Evolutionary conservation across 2,888 invertebrate genomes (phyloP), one percentile per base, ranked within the genome.

Genomic region (Phragmatobia fuliginosa): DNA sequence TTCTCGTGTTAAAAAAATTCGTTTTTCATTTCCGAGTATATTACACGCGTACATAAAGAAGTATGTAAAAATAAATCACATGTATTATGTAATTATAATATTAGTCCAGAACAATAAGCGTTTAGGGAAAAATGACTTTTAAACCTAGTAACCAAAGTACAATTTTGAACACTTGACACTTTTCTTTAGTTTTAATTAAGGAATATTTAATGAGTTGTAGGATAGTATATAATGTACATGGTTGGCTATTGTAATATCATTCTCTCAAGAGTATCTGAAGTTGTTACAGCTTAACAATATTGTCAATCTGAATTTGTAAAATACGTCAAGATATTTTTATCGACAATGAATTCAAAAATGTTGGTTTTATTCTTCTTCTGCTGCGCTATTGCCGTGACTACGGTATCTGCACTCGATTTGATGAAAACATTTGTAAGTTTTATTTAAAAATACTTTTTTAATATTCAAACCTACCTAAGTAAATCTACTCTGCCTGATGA

Each of bases 391-490:
- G 62, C 66, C 8, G 58, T 79, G 61, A 68, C 79, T 0, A 74
- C 75, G 11, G 77, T 28, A 0, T 58, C 79, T 5, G 79, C 79
- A 0, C 73, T 77, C 71, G 72, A 79, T 67, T 32, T 79, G 1
- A 74, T 79, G 11, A 75, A 79, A 62, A 79, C 75, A 67, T 62
- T 79, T 52, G 79, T 79, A 68, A 75, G 75, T 72, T 28, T 65
- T 0, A 6, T 8, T 45, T 45, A n/a, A 45, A 2, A 1, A 45
- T n/a, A 45, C 36, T 36, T 36, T 36, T 11, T 36, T 3, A 11
- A 36, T n/a, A n/a, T n/a, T n/a, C n/a, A n/a, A n/a, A n/a, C n/a
- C n/a, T n/a, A n/a, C n/a, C n/a, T n/a, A n/a, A n/a, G n/a, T n/a
- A n/a, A n/a, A n/a, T n/a, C n/a, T n/a, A n/a, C n/a, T n/a, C n/a